Evolutionary conservation across 2,888 invertebrate genomes (phyloP), one percentile per base, ranked within the genome.

Genomic region (Acanthosepion esculentum): DNA sequence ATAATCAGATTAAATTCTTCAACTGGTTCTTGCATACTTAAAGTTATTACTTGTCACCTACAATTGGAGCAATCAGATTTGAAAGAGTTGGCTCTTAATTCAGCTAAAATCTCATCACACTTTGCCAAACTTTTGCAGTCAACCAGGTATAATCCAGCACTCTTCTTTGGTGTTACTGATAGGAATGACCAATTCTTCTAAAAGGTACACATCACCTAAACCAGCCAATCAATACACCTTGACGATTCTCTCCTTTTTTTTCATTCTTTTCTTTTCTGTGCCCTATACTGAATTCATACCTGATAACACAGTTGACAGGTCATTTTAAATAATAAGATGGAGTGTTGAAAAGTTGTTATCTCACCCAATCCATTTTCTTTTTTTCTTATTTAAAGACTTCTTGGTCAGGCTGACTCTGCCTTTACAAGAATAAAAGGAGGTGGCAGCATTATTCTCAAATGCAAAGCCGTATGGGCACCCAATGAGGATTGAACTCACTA

Each of bases 1-100:
- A 78, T 78, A 78, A 78, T 78, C 78, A 78, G n/a, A 78, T 78
- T 78, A 78, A 78, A n/a, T n/a, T 78, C 78, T 78, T 78, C n/a
- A 78, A 78, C 78, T 78, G 33, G 18, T 78, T 78, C 78, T 78
- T 78, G 78, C n/a, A 78, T n/a, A 78, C n/a, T 78, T 78, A 78
- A 78, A n/a, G 33, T 59, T 78, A 78, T 78, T 78, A n/a, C 78
- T 78, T 78, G 78, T 78, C 78, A 78, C n/a, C 78, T 78, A 12
- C n/a, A 78, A 78, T 78, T 78, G 78, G n/a, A 78, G 15, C 12
- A 15, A n/a, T 78, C 12, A 78, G n/a, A 78, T 78, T 78, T 78
- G 78, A 78, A 78, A 10, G 78, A n/a, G 78, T 33, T 33, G 78
- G n/a, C 78, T 78, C n/a, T 78, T 78, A 29, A 78, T 78, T 33